Base-by-base conservation (phyloP, 2,113 vertebrate genomes). In the Myxocyprinus asiaticus region DNA sequence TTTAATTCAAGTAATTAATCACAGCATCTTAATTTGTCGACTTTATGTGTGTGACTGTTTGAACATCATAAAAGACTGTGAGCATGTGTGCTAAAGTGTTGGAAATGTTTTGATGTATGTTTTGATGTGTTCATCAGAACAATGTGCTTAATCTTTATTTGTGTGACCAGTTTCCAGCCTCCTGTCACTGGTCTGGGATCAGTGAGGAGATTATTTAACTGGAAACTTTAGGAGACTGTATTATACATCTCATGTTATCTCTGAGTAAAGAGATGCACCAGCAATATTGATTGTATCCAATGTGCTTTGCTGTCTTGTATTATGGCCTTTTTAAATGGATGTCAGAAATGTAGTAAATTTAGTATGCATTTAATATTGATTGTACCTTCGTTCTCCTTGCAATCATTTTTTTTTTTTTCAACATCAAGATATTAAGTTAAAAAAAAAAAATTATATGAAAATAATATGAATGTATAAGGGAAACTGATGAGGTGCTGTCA, bases 281-380 rank as follows among this genome's bases (percentile, higher is more conserved):
- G 61, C 17, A 5, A 73, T 61, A n/a, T 50, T 12, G 10, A 51
- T 59, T 67, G 42, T 44, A 15, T 17, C 7, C 3, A 70, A 64
- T 11, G 3, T 83, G 11, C 42, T 58, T 78, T 62, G 71, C 51
- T 78, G 51, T 81, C 59, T 70, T 70, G 45, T 75, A 48, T 62
- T 74, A 65, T 76, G 22, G 42, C 6, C n/a, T 15, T 71, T 76
- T 81, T 59, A 48, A 48, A 65, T 59, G 73, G 59, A 74, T 84
- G 78, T 67, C 69, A 58, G 8, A 73, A 75, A 65, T 73, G 17
- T 65, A 65, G 79, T 72, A 83, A 76, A 78, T 33, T 81, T 58
- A 87, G 70, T 62, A 64, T 87, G 71, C 74, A 84, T 84, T 83
- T 80, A 85, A 72, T 82, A 7, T 81, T 84, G 7, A n/a, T 22